Conservation (phyloP, 2,797 vertebrate genomes). For the Halcyon badia region DNA sequence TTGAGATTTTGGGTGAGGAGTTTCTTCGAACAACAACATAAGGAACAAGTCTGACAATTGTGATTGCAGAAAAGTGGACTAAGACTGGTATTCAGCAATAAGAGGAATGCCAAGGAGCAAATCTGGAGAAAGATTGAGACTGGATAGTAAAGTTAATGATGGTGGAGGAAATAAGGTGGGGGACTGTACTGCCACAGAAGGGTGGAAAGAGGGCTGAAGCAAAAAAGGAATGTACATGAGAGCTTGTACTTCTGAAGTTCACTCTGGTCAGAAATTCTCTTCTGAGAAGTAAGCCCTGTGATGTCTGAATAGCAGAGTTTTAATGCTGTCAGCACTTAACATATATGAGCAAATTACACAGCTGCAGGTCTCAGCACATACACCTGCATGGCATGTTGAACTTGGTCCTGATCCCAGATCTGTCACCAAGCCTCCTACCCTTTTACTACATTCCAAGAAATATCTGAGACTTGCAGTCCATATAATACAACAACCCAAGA, state of each 20-base stretch:
- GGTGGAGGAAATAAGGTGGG: background rate
- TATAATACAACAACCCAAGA: background rate
- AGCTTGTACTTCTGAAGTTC: background rate
- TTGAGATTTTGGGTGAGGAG: background rate
- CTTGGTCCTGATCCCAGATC: background rate
- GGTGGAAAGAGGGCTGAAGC: background rate
- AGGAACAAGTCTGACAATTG: background rate
- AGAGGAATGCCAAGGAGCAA: background rate
- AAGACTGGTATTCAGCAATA: background rate
- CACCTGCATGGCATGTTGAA: background rate
- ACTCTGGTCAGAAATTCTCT: background rate
- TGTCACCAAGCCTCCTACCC: background rate
- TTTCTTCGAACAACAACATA: background rate
- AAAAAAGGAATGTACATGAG: background rate
- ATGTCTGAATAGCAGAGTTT: background rate
- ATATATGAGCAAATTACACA: rapidly evolving
- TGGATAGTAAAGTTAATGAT: background rate
- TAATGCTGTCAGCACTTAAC: background rate
- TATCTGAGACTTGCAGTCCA: background rate
- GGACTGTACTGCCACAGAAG: background rate
- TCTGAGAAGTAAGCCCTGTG: background rate
- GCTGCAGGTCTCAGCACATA: background rate
- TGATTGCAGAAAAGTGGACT: background rate
- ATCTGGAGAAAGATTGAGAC: background rate
- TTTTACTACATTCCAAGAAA: background rate